Percentiles rank a stretch among this genome's conserved stretches.
Conservation (phyloP, 2,113 vertebrate genomes). For the Psammodynastes pulverulentus region DNA sequence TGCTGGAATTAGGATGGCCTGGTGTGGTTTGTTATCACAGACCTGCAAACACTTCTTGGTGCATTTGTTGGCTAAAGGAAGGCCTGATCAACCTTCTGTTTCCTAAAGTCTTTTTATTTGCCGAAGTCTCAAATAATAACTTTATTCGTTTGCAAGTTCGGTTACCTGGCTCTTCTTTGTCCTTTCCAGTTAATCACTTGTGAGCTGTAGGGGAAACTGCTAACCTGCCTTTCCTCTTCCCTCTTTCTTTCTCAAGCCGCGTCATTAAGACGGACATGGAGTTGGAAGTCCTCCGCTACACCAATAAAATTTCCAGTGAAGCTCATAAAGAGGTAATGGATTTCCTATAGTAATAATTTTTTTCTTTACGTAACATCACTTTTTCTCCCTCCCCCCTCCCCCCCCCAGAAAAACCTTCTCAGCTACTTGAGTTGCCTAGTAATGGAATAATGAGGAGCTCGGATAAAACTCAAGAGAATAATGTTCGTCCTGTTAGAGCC, state of each 20-base stretch:
- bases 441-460: slow-evolving; percentile 59
- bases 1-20: neutral
- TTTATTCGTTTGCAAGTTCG: slow-evolving; percentile 17
- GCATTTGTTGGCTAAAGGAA: slow-evolving; percentile 29
- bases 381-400: slow-evolving; percentile 2
- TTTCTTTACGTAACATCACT: slow-evolving; percentile 50
- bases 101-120: neutral
- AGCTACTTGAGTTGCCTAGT: slow-evolving; percentile 44
- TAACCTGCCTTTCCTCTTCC: slow-evolving; percentile 43
- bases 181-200: slow-evolving; percentile 3
- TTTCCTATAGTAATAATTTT: slow-evolving; percentile 56
- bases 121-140: slow-evolving; percentile 1
- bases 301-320: slow-evolving; percentile 93
- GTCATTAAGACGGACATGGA: slow-evolving; percentile 96
- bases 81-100: slow-evolving; percentile 24
- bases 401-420: slow-evolving; percentile 47
- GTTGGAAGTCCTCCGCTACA: slow-evolving; percentile 93
- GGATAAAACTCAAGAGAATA: slow-evolving; percentile 53
- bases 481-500: slow-evolving; percentile 48
- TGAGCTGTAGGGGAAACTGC: slow-evolving; percentile 25
- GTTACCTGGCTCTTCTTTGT: slow-evolving; percentile 21
- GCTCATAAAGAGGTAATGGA: slow-evolving; percentile 90
- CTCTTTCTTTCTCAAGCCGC: slow-evolving; percentile 74
- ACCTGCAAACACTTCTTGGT: neutral
- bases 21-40: neutral